phyloP scores from a whole-genome alignment of 1,140 invertebrate genomes.

The Zaprionus vittiger region DNA sequence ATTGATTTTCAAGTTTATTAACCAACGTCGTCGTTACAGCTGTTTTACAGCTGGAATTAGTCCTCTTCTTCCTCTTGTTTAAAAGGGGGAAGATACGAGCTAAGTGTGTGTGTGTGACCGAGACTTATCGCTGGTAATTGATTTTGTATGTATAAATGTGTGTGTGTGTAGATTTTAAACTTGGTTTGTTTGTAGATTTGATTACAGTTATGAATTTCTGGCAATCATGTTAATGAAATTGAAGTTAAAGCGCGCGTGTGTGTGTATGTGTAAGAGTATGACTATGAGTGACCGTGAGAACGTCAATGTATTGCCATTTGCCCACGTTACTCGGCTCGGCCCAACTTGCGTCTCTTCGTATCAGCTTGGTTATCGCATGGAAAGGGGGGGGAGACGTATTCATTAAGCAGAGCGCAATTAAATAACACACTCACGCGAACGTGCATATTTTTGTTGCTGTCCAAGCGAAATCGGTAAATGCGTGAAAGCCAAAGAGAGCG shows the following conservation, averaged over 20 bases:
- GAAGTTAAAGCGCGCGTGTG: background rate
- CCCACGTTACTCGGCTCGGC: background rate
- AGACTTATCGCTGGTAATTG: constrained; percentile 6
- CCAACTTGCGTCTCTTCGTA: background rate
- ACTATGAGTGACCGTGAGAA: constrained; percentile 1
- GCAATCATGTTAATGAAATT: constrained; percentile 8
- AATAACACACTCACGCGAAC: background rate
- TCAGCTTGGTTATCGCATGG: background rate
- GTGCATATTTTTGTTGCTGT: constrained; percentile 1
- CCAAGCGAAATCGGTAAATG: constrained; percentile 1
- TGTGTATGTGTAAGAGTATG: background rate
- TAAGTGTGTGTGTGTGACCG: constrained; percentile 4
- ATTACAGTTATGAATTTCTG: constrained; percentile 10
- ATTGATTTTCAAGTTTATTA: constrained; percentile 53
- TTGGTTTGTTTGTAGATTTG: constrained; percentile 7
- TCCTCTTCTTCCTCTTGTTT: constrained; percentile 11
- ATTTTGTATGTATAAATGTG: constrained; percentile 18
- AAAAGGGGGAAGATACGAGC: constrained; percentile 18
- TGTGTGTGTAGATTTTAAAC: constrained; percentile 12
- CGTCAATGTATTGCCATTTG: constrained; percentile 2
- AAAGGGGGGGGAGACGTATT: background rate
- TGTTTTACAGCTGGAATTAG: constrained; percentile 42
- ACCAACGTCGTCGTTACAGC: constrained; percentile 31
- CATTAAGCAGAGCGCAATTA: constrained; percentile 7
- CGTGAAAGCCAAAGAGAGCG: constrained; percentile 1